Evolutionary conservation across 2,113 vertebrate species (phyloP).

Genomic region (Heliornis fulica): DNA sequence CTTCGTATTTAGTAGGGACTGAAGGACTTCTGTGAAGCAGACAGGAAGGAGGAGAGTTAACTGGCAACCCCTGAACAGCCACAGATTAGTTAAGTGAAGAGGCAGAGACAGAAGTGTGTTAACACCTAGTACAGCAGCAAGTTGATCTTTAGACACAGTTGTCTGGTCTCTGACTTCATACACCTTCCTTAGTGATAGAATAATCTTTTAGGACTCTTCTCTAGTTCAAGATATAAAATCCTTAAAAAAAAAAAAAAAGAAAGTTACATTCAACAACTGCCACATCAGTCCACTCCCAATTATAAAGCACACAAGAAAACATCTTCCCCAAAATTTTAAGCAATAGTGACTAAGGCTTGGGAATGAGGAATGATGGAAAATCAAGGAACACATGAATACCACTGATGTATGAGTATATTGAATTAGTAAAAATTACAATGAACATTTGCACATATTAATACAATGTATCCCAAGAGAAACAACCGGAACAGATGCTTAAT

Average conservation of each 20-base stretch:
- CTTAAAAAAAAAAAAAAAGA: too few species aligned
- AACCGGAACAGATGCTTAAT: not conserved
- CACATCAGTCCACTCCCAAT: not conserved
- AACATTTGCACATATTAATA: not conserved
- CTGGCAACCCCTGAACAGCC: not conserved
- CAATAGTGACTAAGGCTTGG: not conserved
- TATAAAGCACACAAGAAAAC: not conserved
- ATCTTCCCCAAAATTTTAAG: not conserved
- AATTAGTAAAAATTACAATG: not conserved
- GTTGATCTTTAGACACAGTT: not conserved
- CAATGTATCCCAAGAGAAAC: not conserved
- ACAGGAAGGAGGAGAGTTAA: not conserved
- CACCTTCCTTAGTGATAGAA: not conserved
- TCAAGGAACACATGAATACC: not conserved
- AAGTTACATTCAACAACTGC: not conserved
- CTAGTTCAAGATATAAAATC: not conserved
- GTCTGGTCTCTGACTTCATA: not conserved
- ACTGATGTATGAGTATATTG: not conserved
- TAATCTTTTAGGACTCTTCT: not conserved
- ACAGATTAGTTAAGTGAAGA: not conserved
- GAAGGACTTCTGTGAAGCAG: not conserved
- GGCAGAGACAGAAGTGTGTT: not conserved
- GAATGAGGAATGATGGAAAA: not conserved
- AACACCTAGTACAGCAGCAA: not conserved
- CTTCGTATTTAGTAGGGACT: not conserved